Evolutionary conservation across 2,797 vertebrate genomes (phyloP), one percentile per base, ranked within the genome.

Genomic region (Oryzias sinensis): DNA sequence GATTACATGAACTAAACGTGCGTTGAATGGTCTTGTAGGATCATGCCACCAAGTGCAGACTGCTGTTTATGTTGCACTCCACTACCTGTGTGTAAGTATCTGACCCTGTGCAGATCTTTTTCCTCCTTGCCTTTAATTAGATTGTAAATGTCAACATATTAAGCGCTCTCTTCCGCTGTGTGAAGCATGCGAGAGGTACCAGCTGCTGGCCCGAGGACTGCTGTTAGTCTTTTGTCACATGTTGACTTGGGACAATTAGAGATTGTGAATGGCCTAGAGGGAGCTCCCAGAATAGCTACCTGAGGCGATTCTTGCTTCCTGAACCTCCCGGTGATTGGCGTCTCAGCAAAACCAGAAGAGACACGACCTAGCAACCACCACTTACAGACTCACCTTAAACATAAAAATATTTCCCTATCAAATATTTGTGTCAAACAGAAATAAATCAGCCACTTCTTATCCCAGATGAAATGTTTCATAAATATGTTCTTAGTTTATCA

Each of bases 121-220:
- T 74, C 75, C 59, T 60, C 57, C 68, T 69, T 62, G 53, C 43
- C 69, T 87, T 91, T 90, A 86, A 92, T 90, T 85, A 89, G 83
- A 68, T 79, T 85, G 75, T 75, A 87, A 91, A 92, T 91, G 89
- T 88, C 89, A 90, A 67, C 74, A 79, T 74, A 68, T 70, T 77
- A 80, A 59, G 73, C 48, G 13, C 65, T 68, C 50, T 58, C 68
- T 61, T 79, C 64, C 68, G 43, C 62, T 15, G 27, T 16, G 44
- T 69, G 49, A 61, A 59, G 63, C 46, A 51, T 46, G 37, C 64
- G 59, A 9, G 49, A 27, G 11, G 52, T 7, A 53, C 74, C 50
- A 18, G 45, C 55, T 9, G 52, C 59, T 25, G 57, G 65, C 48
- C 51, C 25, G 68, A 50, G 57, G 64, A 53, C 70, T 57, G 70